Conservation (phyloP, 2,888 invertebrate species). For the Endomychus coccineus region DNA sequence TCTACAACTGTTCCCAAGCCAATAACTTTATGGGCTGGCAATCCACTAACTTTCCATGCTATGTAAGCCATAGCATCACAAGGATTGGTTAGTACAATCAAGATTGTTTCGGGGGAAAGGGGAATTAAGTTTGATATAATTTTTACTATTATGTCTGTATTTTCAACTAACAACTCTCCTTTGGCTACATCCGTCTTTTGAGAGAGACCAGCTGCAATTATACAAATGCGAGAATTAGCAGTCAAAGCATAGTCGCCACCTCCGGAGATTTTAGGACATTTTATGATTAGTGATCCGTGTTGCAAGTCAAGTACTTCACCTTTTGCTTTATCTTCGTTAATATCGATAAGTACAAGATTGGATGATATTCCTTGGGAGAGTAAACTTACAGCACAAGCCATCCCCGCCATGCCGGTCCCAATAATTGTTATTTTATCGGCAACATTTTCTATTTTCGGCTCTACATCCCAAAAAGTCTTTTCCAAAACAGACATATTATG, state of each 20-base stretch:
- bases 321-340: constrained; percentile 71
- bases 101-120: constrained; percentile 71
- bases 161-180: constrained; percentile 72
- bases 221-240: constrained; percentile 68
- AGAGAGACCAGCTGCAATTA: constrained; percentile 80
- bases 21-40: constrained; percentile 74
- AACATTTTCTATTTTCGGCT: no score
- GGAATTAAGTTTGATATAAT: constrained; percentile 71
- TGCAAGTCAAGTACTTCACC: constrained; percentile 88
- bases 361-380: constrained; percentile 71
- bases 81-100: constrained; percentile 80
- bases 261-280: constrained; percentile 69
- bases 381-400: constrained; percentile 83
- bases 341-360: constrained; percentile 74
- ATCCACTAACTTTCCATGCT: constrained; percentile 80
- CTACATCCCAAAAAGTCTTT: no score
- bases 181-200: constrained; percentile 78
- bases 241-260: constrained; percentile 66
- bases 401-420: constrained; percentile 83
- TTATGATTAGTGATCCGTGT: constrained; percentile 77
- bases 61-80: constrained; percentile 84
- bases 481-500: no score
- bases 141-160: constrained; percentile 73
- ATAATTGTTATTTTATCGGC: constrained; percentile 80
- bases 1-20: constrained; percentile 86